These are phyloP conservation scores for Leptinotarsa texana DNA, from an alignment of 1,140 invertebrate species.

Conservation along the genomic window DNA sequence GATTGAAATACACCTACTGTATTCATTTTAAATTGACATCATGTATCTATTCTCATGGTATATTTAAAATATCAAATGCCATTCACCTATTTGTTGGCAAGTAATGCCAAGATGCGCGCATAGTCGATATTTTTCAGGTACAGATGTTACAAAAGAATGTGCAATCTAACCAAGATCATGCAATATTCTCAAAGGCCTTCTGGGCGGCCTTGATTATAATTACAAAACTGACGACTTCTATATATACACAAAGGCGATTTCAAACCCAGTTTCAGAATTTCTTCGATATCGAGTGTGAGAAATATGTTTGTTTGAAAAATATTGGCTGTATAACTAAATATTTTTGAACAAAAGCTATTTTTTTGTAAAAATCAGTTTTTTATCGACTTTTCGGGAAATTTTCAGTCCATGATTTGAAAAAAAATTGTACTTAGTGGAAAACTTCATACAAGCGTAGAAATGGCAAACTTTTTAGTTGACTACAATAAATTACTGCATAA, in stretches of 20 bases:
- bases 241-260: not conserved
- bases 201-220: conserved; percentile 12
- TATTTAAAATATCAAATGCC: conserved; percentile 1
- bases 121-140: not conserved
- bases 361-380: too few species aligned
- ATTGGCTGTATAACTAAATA: too few species aligned
- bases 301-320: too few species aligned
- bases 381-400: too few species aligned
- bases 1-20: not conserved
- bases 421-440: too few species aligned
- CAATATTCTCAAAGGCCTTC: conserved; percentile 14
- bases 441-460: too few species aligned
- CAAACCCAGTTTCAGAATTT: too few species aligned
- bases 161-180: conserved; percentile 10
- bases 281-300: too few species aligned
- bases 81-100: conserved; percentile 9
- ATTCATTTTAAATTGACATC: not conserved
- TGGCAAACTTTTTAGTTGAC: too few species aligned
- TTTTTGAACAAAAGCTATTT: too few species aligned
- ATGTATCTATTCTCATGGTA: not conserved
- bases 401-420: too few species aligned
- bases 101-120: conserved; percentile 9
- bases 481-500: too few species aligned
- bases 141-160: conserved; percentile 13
- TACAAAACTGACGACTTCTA: not conserved